Evolutionary conservation across 2,797 vertebrate species (phyloP).

Genomic region (Hydrophis major): DNA sequence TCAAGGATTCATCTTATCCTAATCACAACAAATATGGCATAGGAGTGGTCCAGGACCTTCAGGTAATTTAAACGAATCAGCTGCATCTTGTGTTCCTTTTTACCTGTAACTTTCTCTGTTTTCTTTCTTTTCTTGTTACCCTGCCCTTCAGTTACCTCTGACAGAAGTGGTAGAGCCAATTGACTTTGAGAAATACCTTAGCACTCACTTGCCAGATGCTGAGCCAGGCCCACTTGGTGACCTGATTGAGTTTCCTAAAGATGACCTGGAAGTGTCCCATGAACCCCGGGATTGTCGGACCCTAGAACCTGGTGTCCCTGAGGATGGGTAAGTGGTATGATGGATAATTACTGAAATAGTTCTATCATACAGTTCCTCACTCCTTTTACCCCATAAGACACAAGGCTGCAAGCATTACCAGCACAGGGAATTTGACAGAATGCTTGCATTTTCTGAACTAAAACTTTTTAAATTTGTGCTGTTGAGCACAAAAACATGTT

Average conservation of each 20-base stretch:
- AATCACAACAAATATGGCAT: not conserved
- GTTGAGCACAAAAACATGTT: not conserved
- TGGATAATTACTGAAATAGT: slow-evolving; percentile 45
- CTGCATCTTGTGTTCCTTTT: not conserved
- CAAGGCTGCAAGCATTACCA: not conserved
- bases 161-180: slow-evolving; percentile 87
- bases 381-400: not conserved
- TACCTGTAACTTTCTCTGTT: not conserved
- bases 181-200: slow-evolving; percentile 88
- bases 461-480: not conserved
- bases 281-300: slow-evolving; percentile 86
- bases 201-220: slow-evolving; percentile 78
- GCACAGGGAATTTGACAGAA: not conserved
- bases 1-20: not conserved
- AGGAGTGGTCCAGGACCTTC: not conserved
- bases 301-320: slow-evolving; percentile 80
- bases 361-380: not conserved
- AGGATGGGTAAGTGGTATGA: slow-evolving; percentile 76
- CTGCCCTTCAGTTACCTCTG: slow-evolving; percentile 77
- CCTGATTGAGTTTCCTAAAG: slow-evolving; percentile 84
- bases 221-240: slow-evolving; percentile 83
- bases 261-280: slow-evolving; percentile 84
- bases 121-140: not conserved
- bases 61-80: not conserved
- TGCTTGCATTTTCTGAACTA: not conserved